phyloP scores from a whole-genome alignment of 2,888 invertebrate species.

The Polymixis flavicincta region DNA sequence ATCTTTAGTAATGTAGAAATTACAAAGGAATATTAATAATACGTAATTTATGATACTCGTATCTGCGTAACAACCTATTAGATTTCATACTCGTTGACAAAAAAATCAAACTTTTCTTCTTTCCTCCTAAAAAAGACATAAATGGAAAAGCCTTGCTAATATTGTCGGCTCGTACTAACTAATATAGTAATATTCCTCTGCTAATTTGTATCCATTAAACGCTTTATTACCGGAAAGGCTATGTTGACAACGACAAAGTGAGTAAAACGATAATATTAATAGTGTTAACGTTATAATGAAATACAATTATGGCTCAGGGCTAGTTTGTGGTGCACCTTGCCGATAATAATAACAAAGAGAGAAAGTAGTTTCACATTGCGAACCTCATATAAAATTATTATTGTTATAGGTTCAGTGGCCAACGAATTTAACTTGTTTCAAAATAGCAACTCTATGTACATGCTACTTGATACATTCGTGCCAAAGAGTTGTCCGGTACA shows the following conservation, averaged over 20 bases:
- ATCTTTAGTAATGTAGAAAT: background rate
- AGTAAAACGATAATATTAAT: slow-evolving; percentile 25
- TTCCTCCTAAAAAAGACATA: background rate
- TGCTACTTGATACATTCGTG: slow-evolving; percentile 44
- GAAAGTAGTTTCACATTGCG: slow-evolving; percentile 41
- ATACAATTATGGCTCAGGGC: slow-evolving; percentile 33
- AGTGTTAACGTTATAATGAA: slow-evolving; percentile 35
- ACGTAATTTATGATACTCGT: background rate
- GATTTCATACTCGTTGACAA: background rate
- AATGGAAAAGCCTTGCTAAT: background rate
- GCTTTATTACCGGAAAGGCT: slow-evolving; percentile 23
- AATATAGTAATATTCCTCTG: background rate
- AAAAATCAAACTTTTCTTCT: background rate
- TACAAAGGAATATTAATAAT: background rate
- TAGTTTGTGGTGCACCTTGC: slow-evolving; percentile 53
- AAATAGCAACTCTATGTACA: slow-evolving; percentile 64
- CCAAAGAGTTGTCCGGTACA: slow-evolving; percentile 72
- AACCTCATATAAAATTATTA: slow-evolving; percentile 25
- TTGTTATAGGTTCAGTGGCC: slow-evolving; percentile 9
- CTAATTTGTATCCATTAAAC: slow-evolving; percentile 28
- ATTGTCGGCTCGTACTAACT: background rate
- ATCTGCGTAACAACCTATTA: background rate
- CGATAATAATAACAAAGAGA: slow-evolving; percentile 22
- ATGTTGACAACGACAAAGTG: slow-evolving; percentile 46
- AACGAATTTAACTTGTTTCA: background rate